Evolutionary conservation across 2,113 vertebrate genomes (phyloP), one percentile per base, ranked within the genome.

Genomic region (Aix galericulata): DNA sequence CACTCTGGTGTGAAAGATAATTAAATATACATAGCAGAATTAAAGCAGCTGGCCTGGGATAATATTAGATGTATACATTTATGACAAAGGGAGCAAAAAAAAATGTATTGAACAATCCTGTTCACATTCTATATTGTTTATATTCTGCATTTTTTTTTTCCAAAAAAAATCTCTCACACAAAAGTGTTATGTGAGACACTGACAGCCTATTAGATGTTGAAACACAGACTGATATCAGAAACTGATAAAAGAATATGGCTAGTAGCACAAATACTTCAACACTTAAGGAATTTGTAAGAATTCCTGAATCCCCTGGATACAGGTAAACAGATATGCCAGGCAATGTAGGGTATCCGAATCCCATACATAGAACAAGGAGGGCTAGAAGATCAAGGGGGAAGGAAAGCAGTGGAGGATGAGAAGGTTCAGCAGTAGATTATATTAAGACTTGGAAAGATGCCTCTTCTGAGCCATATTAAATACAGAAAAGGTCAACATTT

Each of bases 401-500:
- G 62, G 80, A 22, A 91, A 75, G 58, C 42, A 40, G 60, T 92
- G 60, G 64, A 96, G 88, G 66, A 78, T 64, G 58, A 95, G 86
- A 93, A 90, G 32, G 44, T 73, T 97, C 91, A 90, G 82, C 72
- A 78, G 59, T 42, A 95, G 89, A 88, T 94, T 94, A 91, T 80
- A 93, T 88, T 94, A 94, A 88, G 82, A 60, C 72, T 96, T 96
- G 94, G 95, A 94, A 92, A 95, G 90, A 96, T 90, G 82, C 88
- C 92, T 88, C 86, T 83, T 88, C 83, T 78, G 36, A 93, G 90
- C 48, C 36, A 32, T 89, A 92, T 93, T 89, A 90, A 92, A 86
- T 72, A 82, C 86, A 94, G 92, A 91, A 96, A 95, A 96, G 94
- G 92, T 96, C 95, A 97, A 78, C 86, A 93, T 95, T 91, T 96